Evolutionary conservation across 2,797 vertebrate genomes (phyloP).

Genomic region (Gymnothorax reevesii): DNA sequence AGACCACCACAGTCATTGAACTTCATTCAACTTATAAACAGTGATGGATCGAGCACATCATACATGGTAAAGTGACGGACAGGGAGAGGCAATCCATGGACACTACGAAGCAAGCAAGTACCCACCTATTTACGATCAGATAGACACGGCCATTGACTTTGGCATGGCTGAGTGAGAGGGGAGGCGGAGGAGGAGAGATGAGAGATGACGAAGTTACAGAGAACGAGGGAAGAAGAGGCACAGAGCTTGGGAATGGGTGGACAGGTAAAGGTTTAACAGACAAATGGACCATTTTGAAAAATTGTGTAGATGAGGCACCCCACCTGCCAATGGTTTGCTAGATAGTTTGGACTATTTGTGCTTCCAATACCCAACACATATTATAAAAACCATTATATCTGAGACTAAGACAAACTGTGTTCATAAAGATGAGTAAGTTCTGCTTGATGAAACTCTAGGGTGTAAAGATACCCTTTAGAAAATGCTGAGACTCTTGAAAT

Average conservation of each 20-base stretch:
- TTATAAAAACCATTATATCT: neutral
- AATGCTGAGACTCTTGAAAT: too few species aligned
- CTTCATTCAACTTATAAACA: neutral
- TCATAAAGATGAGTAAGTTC: neutral
- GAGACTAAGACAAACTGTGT: neutral
- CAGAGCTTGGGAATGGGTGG: conserved; percentile 29
- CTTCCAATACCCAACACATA: neutral
- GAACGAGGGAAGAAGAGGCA: conserved; percentile 39
- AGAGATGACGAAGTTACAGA: conserved; percentile 45
- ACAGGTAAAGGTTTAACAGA: neutral
- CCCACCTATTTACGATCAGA: conserved; percentile 99
- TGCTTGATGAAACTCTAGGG: neutral
- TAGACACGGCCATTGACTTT: conserved; percentile 98
- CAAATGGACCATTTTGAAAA: neutral
- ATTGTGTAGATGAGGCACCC: neutral
- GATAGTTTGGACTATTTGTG: neutral
- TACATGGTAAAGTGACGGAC: neutral
- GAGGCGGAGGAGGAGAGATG: conserved; percentile 68
- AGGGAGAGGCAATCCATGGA: conserved; percentile 45
- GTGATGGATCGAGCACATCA: neutral
- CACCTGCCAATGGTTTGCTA: neutral
- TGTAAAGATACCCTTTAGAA: too few species aligned
- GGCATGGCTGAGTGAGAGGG: conserved; percentile 84
- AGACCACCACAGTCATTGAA: conserved; percentile 1
- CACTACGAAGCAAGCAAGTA: conserved; percentile 74